phyloP scores from a whole-genome alignment of 2,888 invertebrate genomes.

The Ischnura elegans region DNA sequence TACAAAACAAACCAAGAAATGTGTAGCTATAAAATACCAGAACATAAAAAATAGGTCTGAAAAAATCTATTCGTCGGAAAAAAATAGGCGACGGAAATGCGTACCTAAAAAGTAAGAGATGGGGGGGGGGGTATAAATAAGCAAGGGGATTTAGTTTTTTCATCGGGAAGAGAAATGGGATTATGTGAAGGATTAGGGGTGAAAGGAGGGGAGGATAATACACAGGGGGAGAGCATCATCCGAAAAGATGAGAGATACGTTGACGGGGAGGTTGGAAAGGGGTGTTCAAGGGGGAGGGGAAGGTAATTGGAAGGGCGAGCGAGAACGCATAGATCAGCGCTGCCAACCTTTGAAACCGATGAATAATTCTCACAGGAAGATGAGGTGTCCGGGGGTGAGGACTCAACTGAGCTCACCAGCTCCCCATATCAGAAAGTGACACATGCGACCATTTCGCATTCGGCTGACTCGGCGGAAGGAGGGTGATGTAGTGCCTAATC shows the following conservation, averaged over 20 bases:
- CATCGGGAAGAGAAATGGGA: constrained; percentile 7
- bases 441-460: background rate
- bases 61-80: background rate
- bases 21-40: too few species aligned
- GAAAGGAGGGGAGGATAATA: background rate
- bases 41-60: too few species aligned
- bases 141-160: constrained; percentile 2
- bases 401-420: background rate
- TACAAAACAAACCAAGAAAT: too few species aligned
- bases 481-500: too few species aligned
- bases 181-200: background rate
- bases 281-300: background rate
- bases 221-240: background rate
- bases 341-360: background rate
- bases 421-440: background rate
- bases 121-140: background rate
- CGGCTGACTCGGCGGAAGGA: background rate
- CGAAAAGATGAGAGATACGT: background rate
- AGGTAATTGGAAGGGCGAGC: background rate
- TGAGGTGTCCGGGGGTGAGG: background rate
- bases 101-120: background rate
- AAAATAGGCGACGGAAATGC: background rate
- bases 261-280: background rate
- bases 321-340: background rate
- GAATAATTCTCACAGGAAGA: background rate